These are phyloP conservation scores for Drosophila melanogaster DNA, from an alignment of 1,140 invertebrate species.

Conservation along the genomic window DNA sequence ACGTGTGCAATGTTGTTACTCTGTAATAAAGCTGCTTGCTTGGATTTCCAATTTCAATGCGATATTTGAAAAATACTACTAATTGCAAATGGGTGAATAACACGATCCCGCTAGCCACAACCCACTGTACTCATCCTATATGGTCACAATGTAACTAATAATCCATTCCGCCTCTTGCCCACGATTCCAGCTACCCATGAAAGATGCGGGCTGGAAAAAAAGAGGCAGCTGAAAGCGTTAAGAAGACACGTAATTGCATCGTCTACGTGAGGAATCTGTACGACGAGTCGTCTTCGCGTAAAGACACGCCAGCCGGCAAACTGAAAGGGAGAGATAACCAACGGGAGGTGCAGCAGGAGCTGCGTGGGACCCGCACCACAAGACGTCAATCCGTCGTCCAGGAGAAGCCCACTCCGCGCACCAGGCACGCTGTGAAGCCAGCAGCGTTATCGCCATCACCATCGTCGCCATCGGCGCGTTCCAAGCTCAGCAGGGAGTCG, in stretches of 20 bases:
- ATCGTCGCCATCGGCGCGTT: not conserved
- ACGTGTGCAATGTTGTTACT: not conserved
- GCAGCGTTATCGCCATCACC: not conserved
- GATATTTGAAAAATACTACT: too few species aligned
- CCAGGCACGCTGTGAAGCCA: conserved; percentile 8
- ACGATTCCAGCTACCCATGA: conserved; percentile 44
- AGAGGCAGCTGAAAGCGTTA: conserved; percentile 55
- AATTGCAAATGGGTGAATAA: too few species aligned
- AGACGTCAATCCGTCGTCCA: conserved; percentile 1
- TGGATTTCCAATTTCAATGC: too few species aligned
- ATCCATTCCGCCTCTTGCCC: conserved; percentile 12
- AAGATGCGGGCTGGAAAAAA: conserved; percentile 78
- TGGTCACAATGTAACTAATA: conserved; percentile 8
- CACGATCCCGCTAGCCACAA: not conserved
- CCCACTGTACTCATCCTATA: conserved; percentile 7
- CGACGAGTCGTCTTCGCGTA: conserved; percentile 26
- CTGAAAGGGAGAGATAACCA: conserved; percentile 14
- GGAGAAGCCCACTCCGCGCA: conserved; percentile 2
- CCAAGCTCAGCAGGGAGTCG: not conserved
- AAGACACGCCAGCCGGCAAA: conserved; percentile 1
- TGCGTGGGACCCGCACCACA: conserved; percentile 8
- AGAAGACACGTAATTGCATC: conserved; percentile 73
- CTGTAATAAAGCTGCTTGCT: not conserved
- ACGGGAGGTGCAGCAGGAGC: conserved; percentile 20
- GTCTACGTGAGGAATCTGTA: conserved; percentile 62